Evolutionary conservation across 2,113 vertebrate genomes (phyloP), one percentile per base, ranked within the genome.

Genomic region (Zingel zingel): DNA sequence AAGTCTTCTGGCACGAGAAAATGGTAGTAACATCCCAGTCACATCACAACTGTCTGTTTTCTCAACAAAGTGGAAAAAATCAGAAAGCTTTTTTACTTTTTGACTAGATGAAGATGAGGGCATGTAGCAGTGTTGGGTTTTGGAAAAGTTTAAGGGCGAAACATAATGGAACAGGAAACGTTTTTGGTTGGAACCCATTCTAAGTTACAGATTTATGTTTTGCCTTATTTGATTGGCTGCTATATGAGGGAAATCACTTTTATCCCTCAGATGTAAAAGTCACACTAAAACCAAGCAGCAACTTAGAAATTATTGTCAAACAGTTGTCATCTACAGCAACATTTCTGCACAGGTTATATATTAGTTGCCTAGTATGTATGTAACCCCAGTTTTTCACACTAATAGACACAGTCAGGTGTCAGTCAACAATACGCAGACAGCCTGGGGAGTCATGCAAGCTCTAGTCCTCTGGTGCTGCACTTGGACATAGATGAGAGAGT

Each of bases 101-200:
- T 95, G 94, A 96, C 95, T 96, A 92, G 94, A 95, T 95, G 95
- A 97, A 88, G 91, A 96, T 95, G 94, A 94, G 94, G 91, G 89
- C 95, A 85, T 93, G 93, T 96, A 91, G 89, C 91, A 95, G 95
- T 94, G 95, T 93, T 86, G 87, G 89, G 89, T 96, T 94, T 94
- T 92, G 88, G 93, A 90, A 92, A 92, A 70, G 92, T 91, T 94
- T 96, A 93, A 95, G 92, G 69, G 67, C 88, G 90, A 92, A 94
- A 94, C 87, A 90, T 89, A 90, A 93, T 94, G 92, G 95, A 79
- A 71, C 19, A 66, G 94, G 93, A 95, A 95, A 93, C 91, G 89
- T 93, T 94, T 78, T 81, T 74, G 50, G 30, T 19, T 53, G 25
- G 50, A 73, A 74, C 36, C 15, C 3, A 66, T 11, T 53, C 12